Conservation (phyloP, 2,888 invertebrate species). For the Hypercompe scribonia region DNA sequence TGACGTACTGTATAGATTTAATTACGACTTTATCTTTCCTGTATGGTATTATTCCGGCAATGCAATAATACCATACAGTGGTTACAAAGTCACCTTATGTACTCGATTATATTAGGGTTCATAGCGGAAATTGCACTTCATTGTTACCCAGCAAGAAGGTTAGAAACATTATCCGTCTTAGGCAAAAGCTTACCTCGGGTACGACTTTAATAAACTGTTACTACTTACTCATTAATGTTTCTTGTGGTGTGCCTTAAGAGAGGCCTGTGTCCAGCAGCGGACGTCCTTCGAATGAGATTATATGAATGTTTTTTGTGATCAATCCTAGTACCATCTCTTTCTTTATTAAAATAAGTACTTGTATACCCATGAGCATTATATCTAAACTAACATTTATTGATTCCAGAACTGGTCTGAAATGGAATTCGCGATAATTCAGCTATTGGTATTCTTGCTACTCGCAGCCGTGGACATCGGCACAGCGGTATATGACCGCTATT, state of each 20-base stretch:
- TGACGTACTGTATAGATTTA: too few species aligned
- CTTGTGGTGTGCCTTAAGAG: too few species aligned
- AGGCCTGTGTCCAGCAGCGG: too few species aligned
- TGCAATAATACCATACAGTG: too few species aligned
- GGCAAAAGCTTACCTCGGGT: not conserved
- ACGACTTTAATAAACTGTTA: not conserved
- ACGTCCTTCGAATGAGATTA: too few species aligned
- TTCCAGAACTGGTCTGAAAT: slow-evolving; percentile 98
- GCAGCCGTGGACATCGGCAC: slow-evolving; percentile 94
- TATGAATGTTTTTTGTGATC: not conserved
- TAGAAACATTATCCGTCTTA: not conserved
- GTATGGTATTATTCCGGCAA: too few species aligned
- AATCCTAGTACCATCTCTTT: not conserved
- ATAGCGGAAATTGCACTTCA: not conserved
- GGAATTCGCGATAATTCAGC: slow-evolving; percentile 95
- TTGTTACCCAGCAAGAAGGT: not conserved
- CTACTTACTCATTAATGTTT: too few species aligned
- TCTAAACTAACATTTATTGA: not conserved
- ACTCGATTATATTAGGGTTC: not conserved
- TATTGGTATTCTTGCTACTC: slow-evolving; percentile 93
- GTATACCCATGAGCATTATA: not conserved
- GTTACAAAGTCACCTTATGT: not conserved
- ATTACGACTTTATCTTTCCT: too few species aligned
- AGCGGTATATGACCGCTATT: slow-evolving; percentile 95
- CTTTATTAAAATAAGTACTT: not conserved